Evolutionary conservation across 2,113 vertebrate species (phyloP), one percentile per base, ranked within the genome.

Genomic region (Myiozetetes cayanensis): DNA sequence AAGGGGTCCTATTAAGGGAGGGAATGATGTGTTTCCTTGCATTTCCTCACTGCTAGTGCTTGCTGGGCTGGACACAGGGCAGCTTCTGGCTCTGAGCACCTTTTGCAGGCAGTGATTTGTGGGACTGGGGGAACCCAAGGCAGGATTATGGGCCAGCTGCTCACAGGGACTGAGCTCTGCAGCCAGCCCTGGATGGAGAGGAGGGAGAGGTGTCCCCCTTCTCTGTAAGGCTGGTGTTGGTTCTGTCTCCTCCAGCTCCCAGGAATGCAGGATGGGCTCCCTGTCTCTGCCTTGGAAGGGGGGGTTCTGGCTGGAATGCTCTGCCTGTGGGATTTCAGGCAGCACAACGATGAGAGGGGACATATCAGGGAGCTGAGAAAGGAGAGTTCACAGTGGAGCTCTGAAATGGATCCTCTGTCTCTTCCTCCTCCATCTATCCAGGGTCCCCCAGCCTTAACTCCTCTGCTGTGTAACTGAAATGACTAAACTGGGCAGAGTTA

Each of bases 381-480:
- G 31, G 43, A 67, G 18, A 4, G 12, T 8, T 35, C 23, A 43
- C 30, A 31, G 58, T 2, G 14, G 28, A 77, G 55, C 5, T 56
- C 59, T 20, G 55, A 31, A 35, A 25, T 16, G 16, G 37, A 24
- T 19, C 11, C 33, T 74, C 35, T 71, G 1, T 18, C 41, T 58
- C 19, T 30, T 10, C 12, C n/a, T 13, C 2, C 1, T 1, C 16
- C 12, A 4, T 11, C 66, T 55, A 3, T 2, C 7, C 18, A 14
- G 46, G 15, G 15, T 76, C 20, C 19, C 47, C 19, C 58, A 90
- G 31, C 37, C 15, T 43, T 41, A 50, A 41, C 8, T 87, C 11
- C 62, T 30, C 46, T 67, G 50, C 50, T 81, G 22, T 14, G 19
- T 39, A 30, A 43, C n/a, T 41, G 31, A 14, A 41, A 30, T 20